These are phyloP conservation scores for Lapara coniferarum DNA, from an alignment of 2,888 invertebrate species.

Conservation along the genomic window DNA sequence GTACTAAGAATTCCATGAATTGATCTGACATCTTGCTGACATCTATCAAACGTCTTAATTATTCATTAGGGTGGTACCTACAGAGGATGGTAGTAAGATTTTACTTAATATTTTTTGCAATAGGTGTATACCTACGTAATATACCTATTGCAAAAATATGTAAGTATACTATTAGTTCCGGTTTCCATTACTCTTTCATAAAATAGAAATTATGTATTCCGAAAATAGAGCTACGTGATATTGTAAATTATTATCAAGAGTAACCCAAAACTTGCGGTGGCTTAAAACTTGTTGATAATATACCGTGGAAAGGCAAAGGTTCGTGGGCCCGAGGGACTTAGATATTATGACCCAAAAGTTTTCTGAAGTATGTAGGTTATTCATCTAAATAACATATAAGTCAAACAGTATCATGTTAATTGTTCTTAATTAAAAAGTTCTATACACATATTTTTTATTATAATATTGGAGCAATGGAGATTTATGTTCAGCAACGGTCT, in stretches of 20 bases:
- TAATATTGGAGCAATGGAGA: too few species aligned
- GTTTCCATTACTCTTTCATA: too few species aligned
- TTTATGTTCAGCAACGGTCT: too few species aligned
- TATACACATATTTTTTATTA: background rate
- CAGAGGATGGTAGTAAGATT: too few species aligned
- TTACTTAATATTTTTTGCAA: too few species aligned
- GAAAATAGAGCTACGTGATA: conserved; percentile 14
- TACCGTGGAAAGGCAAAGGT: conserved; percentile 4
- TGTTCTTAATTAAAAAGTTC: conserved; percentile 3
- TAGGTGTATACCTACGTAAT: too few species aligned
- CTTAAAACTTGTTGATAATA: conserved; percentile 33
- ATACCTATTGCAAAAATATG: too few species aligned
- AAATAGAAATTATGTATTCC: background rate
- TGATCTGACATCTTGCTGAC: too few species aligned
- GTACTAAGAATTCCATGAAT: too few species aligned
- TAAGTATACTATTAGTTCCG: too few species aligned
- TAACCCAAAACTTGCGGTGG: conserved; percentile 13
- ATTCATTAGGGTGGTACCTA: too few species aligned
- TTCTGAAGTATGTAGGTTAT: conserved; percentile 27
- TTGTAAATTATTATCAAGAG: conserved; percentile 24
- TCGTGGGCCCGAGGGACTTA: conserved; percentile 2
- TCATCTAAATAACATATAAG: conserved; percentile 35
- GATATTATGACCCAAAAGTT: conserved; percentile 43
- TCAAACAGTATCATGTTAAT: conserved; percentile 38
- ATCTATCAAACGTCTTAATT: too few species aligned